These are phyloP conservation scores for Mungos mungo DNA, from an alignment of 2,113 vertebrate genomes.

Conservation along the genomic window DNA sequence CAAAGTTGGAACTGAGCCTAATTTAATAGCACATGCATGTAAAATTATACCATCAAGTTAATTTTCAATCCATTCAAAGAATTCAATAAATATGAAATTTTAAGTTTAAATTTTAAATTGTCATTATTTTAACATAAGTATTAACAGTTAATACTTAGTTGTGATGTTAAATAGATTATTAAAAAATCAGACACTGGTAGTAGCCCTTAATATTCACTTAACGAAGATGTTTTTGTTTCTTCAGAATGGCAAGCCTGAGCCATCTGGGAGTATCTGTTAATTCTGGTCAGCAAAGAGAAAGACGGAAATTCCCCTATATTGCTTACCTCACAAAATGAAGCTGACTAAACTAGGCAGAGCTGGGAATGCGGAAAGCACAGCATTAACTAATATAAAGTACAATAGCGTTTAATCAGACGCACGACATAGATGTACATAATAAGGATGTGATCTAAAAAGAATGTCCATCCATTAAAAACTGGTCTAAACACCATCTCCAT, in stretches of 20 bases:
- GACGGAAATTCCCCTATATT: neutral
- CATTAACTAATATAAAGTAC: neutral
- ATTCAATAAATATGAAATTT: neutral
- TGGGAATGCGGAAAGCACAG: neutral
- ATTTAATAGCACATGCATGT: neutral
- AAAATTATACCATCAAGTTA: neutral
- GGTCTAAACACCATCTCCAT: neutral
- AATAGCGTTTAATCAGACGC: neutral
- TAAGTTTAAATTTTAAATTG: neutral
- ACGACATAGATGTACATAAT: neutral
- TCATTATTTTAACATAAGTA: neutral
- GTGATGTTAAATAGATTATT: neutral
- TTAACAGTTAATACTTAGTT: neutral
- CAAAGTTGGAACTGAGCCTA: neutral
- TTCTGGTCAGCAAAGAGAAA: neutral
- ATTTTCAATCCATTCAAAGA: neutral
- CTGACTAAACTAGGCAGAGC: neutral
- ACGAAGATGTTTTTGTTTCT: neutral
- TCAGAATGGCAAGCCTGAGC: neutral
- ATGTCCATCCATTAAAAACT: neutral
- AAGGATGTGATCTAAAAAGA: neutral
- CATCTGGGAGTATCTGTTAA: neutral
- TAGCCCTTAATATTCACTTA: neutral
- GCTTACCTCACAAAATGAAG: neutral
- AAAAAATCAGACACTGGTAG: neutral